A percentile compares a stretch with the other conserved stretches of the same genome.
Evolutionary conservation across 2,113 vertebrate species (phyloP).

Genomic region (Tursiops truncatus): DNA sequence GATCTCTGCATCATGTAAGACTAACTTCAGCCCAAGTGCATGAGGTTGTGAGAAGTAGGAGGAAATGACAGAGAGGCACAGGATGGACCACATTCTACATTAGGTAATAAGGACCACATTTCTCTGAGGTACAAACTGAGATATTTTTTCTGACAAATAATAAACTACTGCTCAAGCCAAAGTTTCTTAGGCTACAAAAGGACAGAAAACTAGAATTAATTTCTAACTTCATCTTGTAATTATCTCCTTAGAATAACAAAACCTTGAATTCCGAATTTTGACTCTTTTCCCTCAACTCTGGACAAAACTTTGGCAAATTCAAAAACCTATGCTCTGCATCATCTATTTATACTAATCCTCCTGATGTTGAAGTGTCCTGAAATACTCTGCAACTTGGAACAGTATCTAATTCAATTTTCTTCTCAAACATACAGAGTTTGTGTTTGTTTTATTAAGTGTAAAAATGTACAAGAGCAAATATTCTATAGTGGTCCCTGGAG

Average conservation of each 20-base stretch:
- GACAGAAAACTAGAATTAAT: neutral
- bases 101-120: neutral
- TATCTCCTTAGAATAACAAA: neutral
- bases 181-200: neutral
- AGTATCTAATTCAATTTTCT: neutral
- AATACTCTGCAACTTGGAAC: neutral
- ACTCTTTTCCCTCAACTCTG: neutral
- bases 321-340: neutral
- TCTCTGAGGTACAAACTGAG: neutral
- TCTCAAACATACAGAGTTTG: neutral
- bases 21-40: neutral
- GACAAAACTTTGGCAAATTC: neutral
- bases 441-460: neutral
- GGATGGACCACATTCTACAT: neutral
- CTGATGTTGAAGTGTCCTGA: neutral
- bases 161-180: neutral
- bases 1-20: conserved; percentile 21
- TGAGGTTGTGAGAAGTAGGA: neutral
- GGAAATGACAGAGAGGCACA: neutral
- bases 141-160: neutral
- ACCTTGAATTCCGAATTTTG: neutral
- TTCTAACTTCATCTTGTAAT: neutral
- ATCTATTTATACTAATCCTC: neutral
- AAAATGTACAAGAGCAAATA: neutral
- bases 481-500: neutral